phyloP scores from a whole-genome alignment of 1,140 invertebrate species.

The Aphelenchoides besseyi region DNA sequence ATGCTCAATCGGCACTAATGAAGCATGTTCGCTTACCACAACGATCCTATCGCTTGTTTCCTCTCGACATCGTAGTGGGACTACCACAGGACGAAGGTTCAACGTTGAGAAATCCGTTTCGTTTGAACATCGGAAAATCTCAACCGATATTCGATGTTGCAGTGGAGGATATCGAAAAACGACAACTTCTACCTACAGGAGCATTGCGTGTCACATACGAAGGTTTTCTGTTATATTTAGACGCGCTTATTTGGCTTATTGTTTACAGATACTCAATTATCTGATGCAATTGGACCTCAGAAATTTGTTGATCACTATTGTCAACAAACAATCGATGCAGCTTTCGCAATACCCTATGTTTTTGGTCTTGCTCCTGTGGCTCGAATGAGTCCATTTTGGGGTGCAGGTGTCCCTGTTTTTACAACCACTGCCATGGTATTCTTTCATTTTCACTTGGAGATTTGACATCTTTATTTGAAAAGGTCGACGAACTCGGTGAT shows the following conservation, averaged over 20 bases:
- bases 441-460: too few relatives aligned
- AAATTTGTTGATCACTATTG: constrained; percentile 59
- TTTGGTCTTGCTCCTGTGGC: constrained; percentile 85
- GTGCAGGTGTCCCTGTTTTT: constrained; percentile 74
- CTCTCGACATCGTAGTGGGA: constrained; percentile 60
- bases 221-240: too few relatives aligned
- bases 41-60: constrained; percentile 39
- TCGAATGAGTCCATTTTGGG: constrained; percentile 79
- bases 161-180: constrained; percentile 24
- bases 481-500: constrained; percentile 75
- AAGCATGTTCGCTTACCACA: not conserved
- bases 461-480: too few relatives aligned
- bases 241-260: too few relatives aligned
- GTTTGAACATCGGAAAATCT: constrained; percentile 52
- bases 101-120: constrained; percentile 50
- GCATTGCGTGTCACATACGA: constrained; percentile 52
- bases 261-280: constrained; percentile 57
- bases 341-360: constrained; percentile 84
- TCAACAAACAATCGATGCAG: constrained; percentile 70
- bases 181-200: constrained; percentile 44
- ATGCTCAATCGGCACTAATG: not conserved
- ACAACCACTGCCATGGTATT: constrained; percentile 79
- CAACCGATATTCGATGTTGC: constrained; percentile 62
- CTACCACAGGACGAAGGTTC: constrained; percentile 47
- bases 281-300: constrained; percentile 60